Evolutionary conservation across 2,888 invertebrate genomes (phyloP).

Genomic region (Galerucella nymphaeae): DNA sequence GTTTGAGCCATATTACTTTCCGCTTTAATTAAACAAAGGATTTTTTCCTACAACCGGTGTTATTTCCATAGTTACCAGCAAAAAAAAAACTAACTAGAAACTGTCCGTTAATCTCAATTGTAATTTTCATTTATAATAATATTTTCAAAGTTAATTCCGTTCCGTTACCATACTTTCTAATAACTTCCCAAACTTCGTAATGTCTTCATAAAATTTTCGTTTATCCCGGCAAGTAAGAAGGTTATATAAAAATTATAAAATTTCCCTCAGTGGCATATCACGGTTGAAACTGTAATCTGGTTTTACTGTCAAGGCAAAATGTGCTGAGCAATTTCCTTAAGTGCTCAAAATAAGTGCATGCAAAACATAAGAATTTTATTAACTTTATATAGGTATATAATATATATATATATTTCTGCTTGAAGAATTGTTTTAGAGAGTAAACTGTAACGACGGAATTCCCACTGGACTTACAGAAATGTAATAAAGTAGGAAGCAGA

Average conservation of each 20-base stretch:
- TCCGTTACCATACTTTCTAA: too few relatives aligned
- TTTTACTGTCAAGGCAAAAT: slow-evolving; percentile 3
- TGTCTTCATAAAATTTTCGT: not conserved
- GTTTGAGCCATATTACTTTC: too few relatives aligned
- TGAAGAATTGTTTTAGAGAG: not conserved
- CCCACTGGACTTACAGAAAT: not conserved
- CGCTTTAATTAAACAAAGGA: too few relatives aligned
- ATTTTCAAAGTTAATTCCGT: too few relatives aligned
- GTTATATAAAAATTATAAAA: not conserved
- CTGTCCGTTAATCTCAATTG: too few relatives aligned
- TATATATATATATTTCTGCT: not conserved
- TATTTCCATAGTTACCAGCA: too few relatives aligned
- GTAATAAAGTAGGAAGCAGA: not conserved
- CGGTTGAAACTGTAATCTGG: not conserved
- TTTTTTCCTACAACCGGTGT: too few relatives aligned
- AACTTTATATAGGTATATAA: slow-evolving; percentile 15
- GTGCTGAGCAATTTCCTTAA: not conserved
- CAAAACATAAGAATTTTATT: slow-evolving; percentile 41
- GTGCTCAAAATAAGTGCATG: slow-evolving; percentile 3
- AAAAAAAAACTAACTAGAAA: too few relatives aligned
- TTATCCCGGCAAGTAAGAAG: too few relatives aligned
- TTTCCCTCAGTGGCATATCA: not conserved
- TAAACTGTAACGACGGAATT: not conserved
- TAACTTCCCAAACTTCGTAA: not conserved
- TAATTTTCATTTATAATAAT: too few relatives aligned